These are phyloP conservation scores for Pandion haliaetus DNA, from an alignment of 2,113 vertebrate species.

Conservation along the genomic window DNA sequence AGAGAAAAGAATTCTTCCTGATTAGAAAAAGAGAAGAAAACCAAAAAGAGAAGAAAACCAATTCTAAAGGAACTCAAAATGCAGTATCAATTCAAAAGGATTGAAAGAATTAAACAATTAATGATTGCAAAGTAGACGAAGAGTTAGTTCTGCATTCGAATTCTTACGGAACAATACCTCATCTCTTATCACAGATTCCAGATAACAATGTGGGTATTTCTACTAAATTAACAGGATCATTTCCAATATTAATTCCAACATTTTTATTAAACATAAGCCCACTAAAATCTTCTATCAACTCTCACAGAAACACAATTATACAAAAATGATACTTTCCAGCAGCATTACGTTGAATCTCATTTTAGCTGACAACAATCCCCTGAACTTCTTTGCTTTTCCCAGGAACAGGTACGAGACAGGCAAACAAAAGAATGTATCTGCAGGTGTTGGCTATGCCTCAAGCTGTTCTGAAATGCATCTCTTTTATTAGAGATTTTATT, in stretches of 20 bases:
- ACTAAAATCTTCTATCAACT: not conserved
- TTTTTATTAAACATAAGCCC: not conserved
- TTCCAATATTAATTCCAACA: not conserved
- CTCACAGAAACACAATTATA: not conserved
- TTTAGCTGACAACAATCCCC: not conserved
- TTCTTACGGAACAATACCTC: not conserved
- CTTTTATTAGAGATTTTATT: not conserved
- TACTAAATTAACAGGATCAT: not conserved
- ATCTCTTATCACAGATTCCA: not conserved
- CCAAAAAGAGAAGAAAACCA: not conserved
- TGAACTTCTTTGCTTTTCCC: not conserved
- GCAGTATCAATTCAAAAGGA: not conserved
- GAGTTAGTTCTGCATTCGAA: not conserved
- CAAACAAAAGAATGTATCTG: not conserved
- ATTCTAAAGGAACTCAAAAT: not conserved
- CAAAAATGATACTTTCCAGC: not conserved
- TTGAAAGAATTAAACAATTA: not conserved
- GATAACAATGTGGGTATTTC: not conserved
- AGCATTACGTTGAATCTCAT: not conserved
- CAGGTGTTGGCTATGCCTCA: not conserved
- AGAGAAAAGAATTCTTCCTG: not conserved
- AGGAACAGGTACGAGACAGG: not conserved
- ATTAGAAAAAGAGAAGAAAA: not conserved
- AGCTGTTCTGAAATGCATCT: not conserved
- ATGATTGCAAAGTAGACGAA: not conserved